Evolutionary conservation across 2,797 vertebrate species (phyloP), one percentile per base, ranked within the genome.

Genomic region (Thamnophis elegans): DNA sequence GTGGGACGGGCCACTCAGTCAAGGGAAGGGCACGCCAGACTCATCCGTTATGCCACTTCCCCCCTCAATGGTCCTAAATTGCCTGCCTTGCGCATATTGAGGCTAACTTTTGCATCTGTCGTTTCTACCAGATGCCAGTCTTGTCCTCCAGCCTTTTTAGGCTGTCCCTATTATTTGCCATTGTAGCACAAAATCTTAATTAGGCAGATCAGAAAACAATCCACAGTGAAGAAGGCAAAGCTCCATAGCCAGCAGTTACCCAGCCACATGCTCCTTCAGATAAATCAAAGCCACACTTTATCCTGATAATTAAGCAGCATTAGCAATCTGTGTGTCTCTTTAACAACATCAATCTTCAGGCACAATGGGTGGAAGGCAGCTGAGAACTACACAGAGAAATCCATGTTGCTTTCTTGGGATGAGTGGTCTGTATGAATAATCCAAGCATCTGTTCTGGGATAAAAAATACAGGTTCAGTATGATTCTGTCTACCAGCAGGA

Each of bases 111-210:
- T 94, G 94, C 95, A 89, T 95, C 94, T 96, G 95, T 96, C 94
- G 94, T 96, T 92, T 94, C 92, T 91, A 91, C 95, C 95, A 96
- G 96, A 96, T 96, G 96, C 94, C 95, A 92, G 85, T 95, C 93
- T 92, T 60, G 53, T 53, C 55, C 93, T 91, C 90, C 54, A 51
- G 28, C 62, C 90, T 95, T 94, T 94, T 91, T 91, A 90, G 91
- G 92, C 82, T 59, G 86, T 92, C 94, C 93, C 95, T 87, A 93
- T 95, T 93, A 92, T 93, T 94, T 92, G 93, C 92, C 18, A 85
- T 88, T 59, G 92, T 92, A 95, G 93, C 95, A 54, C 59, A 92
- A 94, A 91, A 78, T 82, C 93, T 96, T 95, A 91, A 94, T 94
- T 93, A 96, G 94, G 91, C 28, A 87, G 22, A 82, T 32, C 3